Base-by-base conservation (phyloP, 2,888 invertebrate genomes). In the Chaetoderma sp. region DNA sequence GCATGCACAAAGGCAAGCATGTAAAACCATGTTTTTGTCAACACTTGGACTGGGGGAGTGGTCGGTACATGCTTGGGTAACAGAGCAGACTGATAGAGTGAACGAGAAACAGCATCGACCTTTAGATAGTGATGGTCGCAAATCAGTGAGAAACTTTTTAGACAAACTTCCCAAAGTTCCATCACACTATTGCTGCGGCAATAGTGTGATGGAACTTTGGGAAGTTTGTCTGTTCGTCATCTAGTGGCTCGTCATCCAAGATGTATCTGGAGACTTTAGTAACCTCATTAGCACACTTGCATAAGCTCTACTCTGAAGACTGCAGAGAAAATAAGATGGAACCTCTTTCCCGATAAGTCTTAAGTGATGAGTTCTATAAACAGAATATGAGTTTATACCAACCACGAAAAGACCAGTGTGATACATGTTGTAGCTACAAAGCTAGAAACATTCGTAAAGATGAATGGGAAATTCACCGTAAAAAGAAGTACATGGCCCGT, bases 111-210 rank as follows among this genome's bases (percentile, higher is more conserved):
- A 21, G 16, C 21, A 44, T 23, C 27, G 25, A 30, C 13, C 18
- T 13, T 32, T 39, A 8, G 8, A 27, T 16, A 3, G 57, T 36
- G 45, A 23, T 16, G 30, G 45, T 32, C 32, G 57, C 49, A 56
- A 55, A 28, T 55, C 47, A 33, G 67, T 61, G 8, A 63, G 52
- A 32, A 47, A 63, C 1, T 67, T 42, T 52, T 45, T 60, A 3
- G 27, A 18, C 1, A 21, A 21, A 45, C 16, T 69, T 39, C 63
- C 67, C n/a, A 69, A 63, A 62, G 52, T 69, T 16, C 55, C 52
- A 10, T 70, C 65, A 18, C 70, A 70, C 49, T 70, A 69, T 39
- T 70, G 70, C n/a, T n/a, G n/a, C n/a, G n/a, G n/a, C 70, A 70
- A 39, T 69, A 70, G 49, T 70, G 70, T 18, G 65, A 70, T 10